Percentiles rank a stretch among this genome's conserved stretches.
phyloP scores from a whole-genome alignment of 2,888 invertebrate genomes.

The Thereva nobilitata region DNA sequence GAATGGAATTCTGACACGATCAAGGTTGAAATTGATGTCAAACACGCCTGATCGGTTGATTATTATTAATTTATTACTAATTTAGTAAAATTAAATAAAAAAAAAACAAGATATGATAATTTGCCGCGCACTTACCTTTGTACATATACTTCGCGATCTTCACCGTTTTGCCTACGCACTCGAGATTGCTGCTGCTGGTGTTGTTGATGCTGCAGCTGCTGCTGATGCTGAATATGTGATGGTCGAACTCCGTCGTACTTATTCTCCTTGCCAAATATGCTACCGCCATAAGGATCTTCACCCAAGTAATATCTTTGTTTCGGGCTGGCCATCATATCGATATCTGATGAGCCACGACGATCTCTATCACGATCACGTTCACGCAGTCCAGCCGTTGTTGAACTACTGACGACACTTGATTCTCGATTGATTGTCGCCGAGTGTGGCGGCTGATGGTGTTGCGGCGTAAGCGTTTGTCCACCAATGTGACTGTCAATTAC shows the following conservation, averaged over 20 bases:
- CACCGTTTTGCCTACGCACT: conserved; percentile 44
- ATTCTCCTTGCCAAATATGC: conserved; percentile 82
- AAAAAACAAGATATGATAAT: conserved; percentile 2
- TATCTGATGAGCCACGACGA: conserved; percentile 48
- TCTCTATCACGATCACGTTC: conserved; percentile 40
- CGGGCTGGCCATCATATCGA: conserved; percentile 59
- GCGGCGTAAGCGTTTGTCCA: conserved; percentile 41
- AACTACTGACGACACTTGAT: conserved; percentile 47
- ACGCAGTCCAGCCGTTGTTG: conserved; percentile 46
- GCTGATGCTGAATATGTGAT: background rate
- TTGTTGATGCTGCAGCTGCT: conserved; percentile 33
- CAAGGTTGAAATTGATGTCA: too few species aligned
- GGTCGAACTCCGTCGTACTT: conserved; percentile 66
- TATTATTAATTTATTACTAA: too few species aligned
- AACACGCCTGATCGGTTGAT: too few species aligned
- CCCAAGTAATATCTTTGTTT: conserved; percentile 82
- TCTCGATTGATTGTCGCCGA: conserved; percentile 46
- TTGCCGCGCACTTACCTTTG: conserved; percentile 56
- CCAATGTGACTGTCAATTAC: conserved; percentile 59
- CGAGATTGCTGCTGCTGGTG: conserved; percentile 25
- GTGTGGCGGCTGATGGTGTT: conserved; percentile 42
- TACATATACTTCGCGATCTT: conserved; percentile 50
- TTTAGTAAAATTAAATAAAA: too few species aligned
- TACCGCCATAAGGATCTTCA: conserved; percentile 82
- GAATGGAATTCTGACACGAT: too few species aligned